Base-by-base conservation (phyloP, 2,113 vertebrate genomes). In the Notothenia rossii region DNA sequence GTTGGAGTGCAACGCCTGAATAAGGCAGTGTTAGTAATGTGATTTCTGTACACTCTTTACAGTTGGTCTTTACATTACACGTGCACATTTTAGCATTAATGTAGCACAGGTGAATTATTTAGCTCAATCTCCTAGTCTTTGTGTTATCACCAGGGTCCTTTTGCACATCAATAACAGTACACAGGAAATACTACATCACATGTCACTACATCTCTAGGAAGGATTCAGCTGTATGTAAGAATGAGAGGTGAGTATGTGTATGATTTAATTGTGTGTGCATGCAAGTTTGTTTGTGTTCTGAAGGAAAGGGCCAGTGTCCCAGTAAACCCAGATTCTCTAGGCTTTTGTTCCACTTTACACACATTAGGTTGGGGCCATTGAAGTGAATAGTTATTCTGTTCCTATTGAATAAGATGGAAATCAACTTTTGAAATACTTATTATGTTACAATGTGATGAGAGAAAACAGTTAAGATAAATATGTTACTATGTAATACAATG, bases 371-470 rank as follows among this genome's bases (percentile, higher is more conserved):
- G 75, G 86, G 87, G 90, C 84, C 84, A 88, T 77, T 79, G 69
- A 89, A 84, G 78, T 91, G 63, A 92, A 81, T 93, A 93, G 92
- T 94, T 92, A 93, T 91, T 94, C 87, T 89, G 86, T 93, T 94
- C 81, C 82, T 93, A 93, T 94, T 94, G 93, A 94, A 94, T 85
- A 77, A 89, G 75, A 88, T 89, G 86, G 73, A 86, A 29, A 88
- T 88, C 83, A 78, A 85, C 65, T 83, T 93, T 92, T 89, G 77
- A 89, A 86, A 83, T 89, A 91, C 92, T 89, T 91, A 91, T 91
- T 89, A 92, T 92, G 92, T 94, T 94, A 81, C 89, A 88, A 89
- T 94, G 92, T 95, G 88, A 93, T 94, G 83, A 93, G 88, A 91
- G 80, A 91, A 83, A 93, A 84, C 63, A 9, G 84, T 84, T 90